A percentile compares a stretch with the other conserved stretches of the same genome.
phyloP scores from a whole-genome alignment of 2,888 invertebrate species.

The Sarcophaga rosellei region DNA sequence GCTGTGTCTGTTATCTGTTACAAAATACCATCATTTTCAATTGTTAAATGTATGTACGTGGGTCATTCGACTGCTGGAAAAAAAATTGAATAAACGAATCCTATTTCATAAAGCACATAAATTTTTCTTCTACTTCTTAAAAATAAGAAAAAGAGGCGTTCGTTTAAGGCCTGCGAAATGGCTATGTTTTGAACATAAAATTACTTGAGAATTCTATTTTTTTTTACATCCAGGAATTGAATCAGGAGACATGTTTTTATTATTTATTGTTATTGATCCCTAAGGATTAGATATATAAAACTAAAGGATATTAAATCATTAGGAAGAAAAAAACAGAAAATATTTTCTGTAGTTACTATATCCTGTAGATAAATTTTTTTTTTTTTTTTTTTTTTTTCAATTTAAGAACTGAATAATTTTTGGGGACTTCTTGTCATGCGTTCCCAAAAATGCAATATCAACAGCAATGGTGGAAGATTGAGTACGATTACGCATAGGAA shows the following conservation, averaged over 20 bases:
- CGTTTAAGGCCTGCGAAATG: not conserved
- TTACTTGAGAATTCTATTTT: conserved; percentile 2
- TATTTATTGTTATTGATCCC: conserved; percentile 61
- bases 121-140: conserved; percentile 34
- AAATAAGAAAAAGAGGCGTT: not conserved
- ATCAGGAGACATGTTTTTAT: conserved; percentile 24
- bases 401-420: too few species aligned
- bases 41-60: not conserved
- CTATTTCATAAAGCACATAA: conserved; percentile 17
- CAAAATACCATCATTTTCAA: not conserved
- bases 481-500: too few species aligned
- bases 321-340: conserved; percentile 8
- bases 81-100: not conserved
- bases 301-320: conserved; percentile 57
- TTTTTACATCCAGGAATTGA: not conserved
- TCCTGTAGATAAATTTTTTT: too few species aligned
- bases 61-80: not conserved
- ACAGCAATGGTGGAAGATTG: too few species aligned
- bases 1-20: not conserved
- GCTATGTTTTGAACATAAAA: not conserved
- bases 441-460: too few species aligned
- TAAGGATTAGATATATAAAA: conserved; percentile 44
- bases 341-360: not conserved
- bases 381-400: too few species aligned
- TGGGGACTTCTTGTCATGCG: too few species aligned